A percentile compares a stretch with the other conserved stretches of the same genome.
phyloP scores from a whole-genome alignment of 2,888 invertebrate species.

The Drosophila meridionalis region DNA sequence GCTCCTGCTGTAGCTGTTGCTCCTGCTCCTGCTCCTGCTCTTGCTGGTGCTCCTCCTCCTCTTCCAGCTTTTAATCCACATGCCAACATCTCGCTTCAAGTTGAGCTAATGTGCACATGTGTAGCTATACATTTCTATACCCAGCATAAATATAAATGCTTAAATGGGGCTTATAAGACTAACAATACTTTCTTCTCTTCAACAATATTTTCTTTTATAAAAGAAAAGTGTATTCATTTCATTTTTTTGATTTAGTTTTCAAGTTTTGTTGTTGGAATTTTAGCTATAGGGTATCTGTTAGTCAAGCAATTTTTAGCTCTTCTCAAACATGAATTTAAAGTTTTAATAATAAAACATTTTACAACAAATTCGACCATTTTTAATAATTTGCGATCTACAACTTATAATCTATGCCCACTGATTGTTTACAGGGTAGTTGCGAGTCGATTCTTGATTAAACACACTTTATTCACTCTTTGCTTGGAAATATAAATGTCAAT shows the following conservation, averaged over 20 bases:
- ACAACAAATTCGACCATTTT: too few species aligned
- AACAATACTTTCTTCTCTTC: too few species aligned
- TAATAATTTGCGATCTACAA: not conserved
- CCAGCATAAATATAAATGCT: not conserved
- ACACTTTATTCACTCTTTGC: not conserved
- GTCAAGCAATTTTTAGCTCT: not conserved
- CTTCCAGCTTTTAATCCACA: not conserved
- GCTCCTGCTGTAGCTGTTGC: not conserved
- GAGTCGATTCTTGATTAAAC: not conserved
- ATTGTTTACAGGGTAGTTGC: not conserved
- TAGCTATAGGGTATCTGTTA: not conserved
- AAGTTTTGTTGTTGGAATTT: not conserved
- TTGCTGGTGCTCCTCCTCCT: not conserved
- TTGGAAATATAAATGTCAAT: not conserved
- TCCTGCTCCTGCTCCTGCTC: not conserved
- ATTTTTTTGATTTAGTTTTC: too few species aligned
- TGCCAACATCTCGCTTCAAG: constrained; percentile 23
- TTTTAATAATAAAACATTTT: too few species aligned
- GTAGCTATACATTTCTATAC: constrained; percentile 27
- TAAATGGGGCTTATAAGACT: not conserved
- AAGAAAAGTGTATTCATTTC: too few species aligned
- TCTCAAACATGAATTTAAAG: too few species aligned
- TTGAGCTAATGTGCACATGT: constrained; percentile 37
- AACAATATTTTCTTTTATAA: too few species aligned
- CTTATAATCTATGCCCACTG: not conserved